Conservation (phyloP, 2,888 invertebrate genomes). For the Stenotaenia linearis region DNA sequence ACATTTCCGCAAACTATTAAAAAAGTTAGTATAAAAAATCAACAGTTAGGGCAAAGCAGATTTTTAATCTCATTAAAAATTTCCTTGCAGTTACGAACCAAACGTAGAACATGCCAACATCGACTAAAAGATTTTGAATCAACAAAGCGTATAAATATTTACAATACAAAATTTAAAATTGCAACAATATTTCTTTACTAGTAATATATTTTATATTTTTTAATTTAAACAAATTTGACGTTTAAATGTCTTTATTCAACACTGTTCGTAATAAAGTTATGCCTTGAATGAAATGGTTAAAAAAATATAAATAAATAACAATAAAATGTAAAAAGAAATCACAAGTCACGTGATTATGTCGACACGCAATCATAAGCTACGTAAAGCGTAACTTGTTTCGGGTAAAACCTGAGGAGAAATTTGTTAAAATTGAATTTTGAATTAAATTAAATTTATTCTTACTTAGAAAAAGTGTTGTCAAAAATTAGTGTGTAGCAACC, state of each 20-base stretch:
- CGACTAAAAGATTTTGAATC: background rate
- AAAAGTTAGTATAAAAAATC: constrained; percentile 42
- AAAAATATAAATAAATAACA: too few species aligned
- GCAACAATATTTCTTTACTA: background rate
- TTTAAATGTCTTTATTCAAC: too few species aligned
- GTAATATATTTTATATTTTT: too few species aligned
- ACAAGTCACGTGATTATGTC: background rate
- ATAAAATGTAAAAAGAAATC: background rate
- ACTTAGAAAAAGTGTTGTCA: constrained; percentile 35
- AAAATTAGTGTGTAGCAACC: constrained; percentile 34
- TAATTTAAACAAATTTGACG: too few species aligned
- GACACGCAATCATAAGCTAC: background rate
- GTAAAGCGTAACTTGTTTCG: constrained; percentile 32
- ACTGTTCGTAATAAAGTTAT: too few species aligned
- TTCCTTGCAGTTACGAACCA: constrained; percentile 33
- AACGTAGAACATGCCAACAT: constrained; percentile 16
- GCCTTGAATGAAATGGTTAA: too few species aligned
- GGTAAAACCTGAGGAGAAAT: constrained; percentile 34
- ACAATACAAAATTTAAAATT: background rate
- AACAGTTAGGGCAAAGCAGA: background rate
- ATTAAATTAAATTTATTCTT: background rate
- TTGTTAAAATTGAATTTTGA: background rate
- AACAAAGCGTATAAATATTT: background rate
- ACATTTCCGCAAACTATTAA: constrained; percentile 48
- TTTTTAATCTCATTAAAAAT: background rate